Percentiles rank a stretch among this genome's conserved stretches.
Conservation (phyloP, 2,888 invertebrate genomes). For the Argyra leucocephala region DNA sequence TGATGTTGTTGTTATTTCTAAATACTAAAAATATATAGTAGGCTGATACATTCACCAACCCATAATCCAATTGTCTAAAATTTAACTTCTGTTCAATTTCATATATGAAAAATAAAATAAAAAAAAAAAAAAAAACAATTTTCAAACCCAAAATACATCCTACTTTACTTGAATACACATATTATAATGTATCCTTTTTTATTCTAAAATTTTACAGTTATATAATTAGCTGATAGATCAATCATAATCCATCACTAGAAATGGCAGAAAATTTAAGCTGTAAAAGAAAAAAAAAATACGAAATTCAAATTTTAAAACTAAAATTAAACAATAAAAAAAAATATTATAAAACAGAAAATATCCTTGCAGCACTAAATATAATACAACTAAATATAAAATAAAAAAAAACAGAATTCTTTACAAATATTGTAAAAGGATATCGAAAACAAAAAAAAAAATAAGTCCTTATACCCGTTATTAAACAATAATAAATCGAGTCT, state of each 20-base stretch:
- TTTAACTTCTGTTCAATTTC: background rate
- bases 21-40: background rate
- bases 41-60: background rate
- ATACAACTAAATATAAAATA: background rate
- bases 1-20: too few relatives aligned
- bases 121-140: background rate
- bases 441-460: background rate
- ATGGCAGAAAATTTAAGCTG: slow-evolving; percentile 1
- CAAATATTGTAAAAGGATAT: background rate
- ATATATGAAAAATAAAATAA: background rate
- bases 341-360: background rate
- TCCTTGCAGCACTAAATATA: background rate
- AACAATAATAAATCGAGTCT: background rate
- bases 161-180: background rate
- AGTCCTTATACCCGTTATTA: slow-evolving; percentile 3
- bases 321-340: slow-evolving; percentile 5
- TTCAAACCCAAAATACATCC: background rate
- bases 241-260: slow-evolving; percentile 9
- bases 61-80: background rate
- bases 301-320: slow-evolving; percentile 3
- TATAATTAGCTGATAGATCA: slow-evolving; percentile 10
- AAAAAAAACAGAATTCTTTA: too few relatives aligned
- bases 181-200: background rate
- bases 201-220: background rate
- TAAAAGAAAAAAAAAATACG: background rate